These are phyloP conservation scores for Bombylius major DNA, from an alignment of 2,888 invertebrate genomes.

Conservation along the genomic window DNA sequence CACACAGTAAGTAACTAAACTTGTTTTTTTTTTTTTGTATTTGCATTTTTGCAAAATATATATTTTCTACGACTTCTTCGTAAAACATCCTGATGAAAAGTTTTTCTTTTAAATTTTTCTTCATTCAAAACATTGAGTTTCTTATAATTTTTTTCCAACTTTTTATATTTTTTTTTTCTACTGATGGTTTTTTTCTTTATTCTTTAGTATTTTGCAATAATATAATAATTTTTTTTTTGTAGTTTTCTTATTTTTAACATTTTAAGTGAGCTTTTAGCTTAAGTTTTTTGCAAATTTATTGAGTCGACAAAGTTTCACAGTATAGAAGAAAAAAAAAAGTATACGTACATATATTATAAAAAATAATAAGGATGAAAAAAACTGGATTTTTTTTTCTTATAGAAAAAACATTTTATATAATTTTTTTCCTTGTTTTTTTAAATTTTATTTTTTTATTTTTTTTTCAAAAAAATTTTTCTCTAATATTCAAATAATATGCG, in stretches of 20 bases:
- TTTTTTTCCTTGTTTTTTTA: no score
- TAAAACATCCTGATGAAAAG: background rate
- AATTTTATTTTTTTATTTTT: no score
- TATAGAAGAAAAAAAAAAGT: no score
- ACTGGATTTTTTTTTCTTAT: no score
- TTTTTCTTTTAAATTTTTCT: constrained; percentile 2
- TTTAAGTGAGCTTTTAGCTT: background rate
- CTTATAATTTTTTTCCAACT: background rate
- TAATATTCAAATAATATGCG: no score
- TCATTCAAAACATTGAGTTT: constrained; percentile 7
- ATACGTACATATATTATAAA: no score
- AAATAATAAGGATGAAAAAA: no score
- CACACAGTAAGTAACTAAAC: no score
- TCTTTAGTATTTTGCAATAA: no score
- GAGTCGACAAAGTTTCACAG: constrained; percentile 5
- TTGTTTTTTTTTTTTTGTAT: background rate
- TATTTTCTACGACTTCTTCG: background rate
- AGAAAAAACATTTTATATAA: no score
- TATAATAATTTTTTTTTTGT: background rate
- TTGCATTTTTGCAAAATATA: background rate
- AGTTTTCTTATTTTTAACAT: background rate
- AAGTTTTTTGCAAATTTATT: constrained; percentile 6
- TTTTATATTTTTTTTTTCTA: background rate
- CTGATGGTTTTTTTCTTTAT: no score
- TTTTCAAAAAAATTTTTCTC: no score